phyloP scores from a whole-genome alignment of 37 sponge, comb jelly and placozoan species.

The Spongilla lacustris region DNA sequence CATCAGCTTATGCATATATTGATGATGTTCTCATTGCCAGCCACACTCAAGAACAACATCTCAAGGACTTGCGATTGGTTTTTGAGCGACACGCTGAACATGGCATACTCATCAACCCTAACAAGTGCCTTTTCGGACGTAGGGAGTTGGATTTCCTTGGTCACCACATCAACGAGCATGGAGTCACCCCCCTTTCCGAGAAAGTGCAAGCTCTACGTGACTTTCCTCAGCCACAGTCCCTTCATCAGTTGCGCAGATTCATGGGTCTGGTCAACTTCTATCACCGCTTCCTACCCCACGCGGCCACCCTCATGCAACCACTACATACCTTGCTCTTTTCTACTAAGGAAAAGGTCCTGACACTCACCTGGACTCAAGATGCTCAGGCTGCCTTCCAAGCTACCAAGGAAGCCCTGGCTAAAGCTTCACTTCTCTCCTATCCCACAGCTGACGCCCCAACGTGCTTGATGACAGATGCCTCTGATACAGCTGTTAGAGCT shows the following conservation, averaged over 20 bases:
- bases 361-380: constrained; percentile 19
- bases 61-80: constrained; percentile 34
- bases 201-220: constrained; percentile 48
- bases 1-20: constrained; percentile 38
- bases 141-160: constrained; percentile 38
- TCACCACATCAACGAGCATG: constrained; percentile 13
- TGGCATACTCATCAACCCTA: constrained; percentile 53
- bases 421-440: constrained; percentile 42
- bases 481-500: constrained; percentile 45
- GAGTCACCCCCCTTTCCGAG: constrained; percentile 28
- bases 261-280: constrained; percentile 50
- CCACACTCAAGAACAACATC: constrained; percentile 39
- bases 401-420: constrained; percentile 35
- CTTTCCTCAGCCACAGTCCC: constrained; percentile 58
- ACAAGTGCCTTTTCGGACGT: constrained; percentile 53
- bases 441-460: constrained; percentile 54
- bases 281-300: too few species aligned
- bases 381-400: too few species aligned
- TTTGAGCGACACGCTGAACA: constrained; percentile 30
- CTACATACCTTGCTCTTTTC: constrained; percentile 33
- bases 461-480: constrained; percentile 68
- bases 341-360: background rate
- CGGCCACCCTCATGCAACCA: constrained; percentile 37
- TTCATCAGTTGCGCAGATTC: constrained; percentile 29
- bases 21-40: constrained; percentile 56